These are phyloP conservation scores for Caranx melampygus DNA, from an alignment of 2,113 vertebrate genomes.

Conservation along the genomic window DNA sequence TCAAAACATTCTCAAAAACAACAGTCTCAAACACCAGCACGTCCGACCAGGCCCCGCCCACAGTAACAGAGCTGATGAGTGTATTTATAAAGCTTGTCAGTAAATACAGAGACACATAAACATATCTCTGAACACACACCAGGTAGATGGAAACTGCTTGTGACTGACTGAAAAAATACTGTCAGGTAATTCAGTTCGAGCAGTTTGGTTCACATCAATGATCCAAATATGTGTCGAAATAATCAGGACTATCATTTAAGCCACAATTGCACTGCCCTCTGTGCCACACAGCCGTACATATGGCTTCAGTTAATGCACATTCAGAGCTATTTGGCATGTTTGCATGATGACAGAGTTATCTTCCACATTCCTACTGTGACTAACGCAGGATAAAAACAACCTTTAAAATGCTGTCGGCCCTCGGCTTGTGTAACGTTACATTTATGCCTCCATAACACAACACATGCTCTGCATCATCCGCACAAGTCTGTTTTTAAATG, in stretches of 20 bases:
- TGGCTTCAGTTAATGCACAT: slow-evolving; percentile 70
- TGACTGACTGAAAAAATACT: not conserved
- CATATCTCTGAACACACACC: not conserved
- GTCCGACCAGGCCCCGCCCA: not conserved
- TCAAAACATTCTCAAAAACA: not conserved
- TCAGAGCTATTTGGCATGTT: slow-evolving; percentile 55
- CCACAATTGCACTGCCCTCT: slow-evolving; percentile 10
- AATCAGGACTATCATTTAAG: slow-evolving; percentile 30
- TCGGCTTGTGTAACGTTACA: slow-evolving; percentile 24
- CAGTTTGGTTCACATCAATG: slow-evolving; percentile 4
- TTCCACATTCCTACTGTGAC: slow-evolving; percentile 64
- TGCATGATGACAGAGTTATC: slow-evolving; percentile 69
- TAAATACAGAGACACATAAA: not conserved
- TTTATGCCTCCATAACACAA: slow-evolving; percentile 24
- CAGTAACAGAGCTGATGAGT: not conserved
- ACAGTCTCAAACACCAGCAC: too few relatives aligned
- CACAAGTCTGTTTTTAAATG: not conserved
- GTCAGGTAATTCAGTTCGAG: not conserved
- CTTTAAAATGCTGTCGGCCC: slow-evolving; percentile 33
- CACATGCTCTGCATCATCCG: slow-evolving; percentile 29
- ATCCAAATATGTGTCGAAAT: slow-evolving; percentile 44
- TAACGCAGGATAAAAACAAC: slow-evolving; percentile 48
- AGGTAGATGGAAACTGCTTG: not conserved
- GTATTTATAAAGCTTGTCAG: not conserved
- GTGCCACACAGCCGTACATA: slow-evolving; percentile 48